phyloP scores from a whole-genome alignment of 2,113 vertebrate genomes.

The human region GRCh38 chr15:26052001-26052500 shows the following conservation, averaged over 20 bases:
- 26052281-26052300: not conserved
- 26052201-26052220: not conserved
- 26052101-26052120: too few species aligned
- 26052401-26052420: not conserved
- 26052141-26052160: too few species aligned
- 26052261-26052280: not conserved
- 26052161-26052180: not conserved
- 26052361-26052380: not conserved
- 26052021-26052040: not conserved
- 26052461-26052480: not conserved
- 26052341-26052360: not conserved
- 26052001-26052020: fast-evolving
- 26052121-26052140: not conserved
- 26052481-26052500: not conserved
- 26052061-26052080: not conserved
- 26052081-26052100: not conserved
- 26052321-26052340: not conserved
- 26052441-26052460: fast-evolving
- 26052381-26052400: not conserved
- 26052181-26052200: not conserved
- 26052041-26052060: not conserved
- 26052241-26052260: not conserved
- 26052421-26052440: fast-evolving
- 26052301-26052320: too few species aligned
- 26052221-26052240: not conserved